These are phyloP conservation scores for Remorina albescens DNA, from an alignment of 2,797 vertebrate genomes.

Conservation along the genomic window DNA sequence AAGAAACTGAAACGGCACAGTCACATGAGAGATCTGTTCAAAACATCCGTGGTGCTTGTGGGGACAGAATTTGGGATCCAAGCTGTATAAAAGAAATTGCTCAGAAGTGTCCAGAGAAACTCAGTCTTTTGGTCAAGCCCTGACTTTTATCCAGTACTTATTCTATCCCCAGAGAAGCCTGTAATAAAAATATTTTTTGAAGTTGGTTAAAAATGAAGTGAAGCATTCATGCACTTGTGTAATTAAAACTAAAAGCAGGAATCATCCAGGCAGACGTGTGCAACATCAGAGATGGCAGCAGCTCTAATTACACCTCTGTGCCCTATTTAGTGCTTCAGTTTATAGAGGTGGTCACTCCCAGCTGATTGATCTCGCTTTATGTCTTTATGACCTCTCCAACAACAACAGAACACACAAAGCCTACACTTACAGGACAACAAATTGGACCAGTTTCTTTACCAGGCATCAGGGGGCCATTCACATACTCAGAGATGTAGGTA, in stretches of 20 bases:
- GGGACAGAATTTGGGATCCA: background rate
- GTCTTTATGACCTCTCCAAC: slow-evolving; percentile 50
- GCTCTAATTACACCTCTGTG: slow-evolving; percentile 67
- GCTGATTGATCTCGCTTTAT: slow-evolving; percentile 41
- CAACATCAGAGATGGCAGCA: slow-evolving; percentile 42
- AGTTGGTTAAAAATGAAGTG: background rate
- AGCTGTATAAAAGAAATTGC: background rate
- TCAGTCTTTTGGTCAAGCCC: background rate
- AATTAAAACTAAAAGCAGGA: slow-evolving; percentile 35
- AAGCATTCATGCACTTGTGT: slow-evolving; percentile 8
- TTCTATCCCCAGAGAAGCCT: background rate
- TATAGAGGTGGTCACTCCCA: slow-evolving; percentile 66
- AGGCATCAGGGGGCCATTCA: background rate
- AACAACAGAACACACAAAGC: slow-evolving; percentile 31
- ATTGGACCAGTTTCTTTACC: background rate
- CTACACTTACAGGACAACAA: slow-evolving; percentile 1
- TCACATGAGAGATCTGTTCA: background rate
- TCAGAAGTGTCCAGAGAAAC: background rate
- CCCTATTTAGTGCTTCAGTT: slow-evolving; percentile 66
- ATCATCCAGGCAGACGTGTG: slow-evolving; percentile 31
- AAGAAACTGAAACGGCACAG: slow-evolving; percentile 8
- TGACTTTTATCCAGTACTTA: background rate
- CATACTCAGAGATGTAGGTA: background rate
- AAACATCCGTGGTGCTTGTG: background rate
- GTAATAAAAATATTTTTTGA: background rate